phyloP scores from a whole-genome alignment of 2,888 invertebrate species.

The Pyrgus malvae region DNA sequence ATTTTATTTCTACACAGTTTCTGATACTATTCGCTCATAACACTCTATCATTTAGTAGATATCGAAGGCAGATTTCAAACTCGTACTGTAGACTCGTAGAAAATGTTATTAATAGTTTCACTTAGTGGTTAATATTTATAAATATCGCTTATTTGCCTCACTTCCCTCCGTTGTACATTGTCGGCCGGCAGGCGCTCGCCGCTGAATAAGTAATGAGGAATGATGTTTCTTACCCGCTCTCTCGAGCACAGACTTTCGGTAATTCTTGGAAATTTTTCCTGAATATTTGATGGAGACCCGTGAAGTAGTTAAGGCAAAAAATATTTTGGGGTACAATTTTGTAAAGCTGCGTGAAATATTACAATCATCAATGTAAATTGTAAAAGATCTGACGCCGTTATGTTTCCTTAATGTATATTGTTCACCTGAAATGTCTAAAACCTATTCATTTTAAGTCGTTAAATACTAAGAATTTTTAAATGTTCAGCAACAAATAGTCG shows the following conservation, averaged over 20 bases:
- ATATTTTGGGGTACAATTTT: background rate
- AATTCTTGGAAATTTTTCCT: slow-evolving; percentile 6
- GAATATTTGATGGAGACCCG: slow-evolving; percentile 9
- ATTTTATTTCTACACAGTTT: no score
- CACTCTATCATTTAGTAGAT: no score
- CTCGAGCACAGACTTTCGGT: slow-evolving; percentile 1
- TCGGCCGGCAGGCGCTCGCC: slow-evolving; percentile 1
- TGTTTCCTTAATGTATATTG: no score
- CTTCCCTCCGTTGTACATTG: background rate
- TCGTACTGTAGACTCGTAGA: no score
- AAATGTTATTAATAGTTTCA: no score
- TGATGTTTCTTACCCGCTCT: slow-evolving; percentile 11
- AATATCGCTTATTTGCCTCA: background rate
- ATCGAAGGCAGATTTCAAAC: no score
- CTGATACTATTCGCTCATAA: no score
- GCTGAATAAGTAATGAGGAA: slow-evolving; percentile 15
- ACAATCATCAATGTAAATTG: no score
- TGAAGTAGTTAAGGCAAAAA: background rate
- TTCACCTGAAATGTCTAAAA: no score
- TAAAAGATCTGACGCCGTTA: no score
- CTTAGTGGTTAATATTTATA: slow-evolving; percentile 9
- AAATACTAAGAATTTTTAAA: background rate
- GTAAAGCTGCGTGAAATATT: no score
- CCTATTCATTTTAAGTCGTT: no score
- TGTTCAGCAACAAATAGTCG: background rate